Percentiles rank a stretch among this genome's conserved stretches.
Conservation (phyloP, 2,888 invertebrate genomes). For the Myopa testacea region DNA sequence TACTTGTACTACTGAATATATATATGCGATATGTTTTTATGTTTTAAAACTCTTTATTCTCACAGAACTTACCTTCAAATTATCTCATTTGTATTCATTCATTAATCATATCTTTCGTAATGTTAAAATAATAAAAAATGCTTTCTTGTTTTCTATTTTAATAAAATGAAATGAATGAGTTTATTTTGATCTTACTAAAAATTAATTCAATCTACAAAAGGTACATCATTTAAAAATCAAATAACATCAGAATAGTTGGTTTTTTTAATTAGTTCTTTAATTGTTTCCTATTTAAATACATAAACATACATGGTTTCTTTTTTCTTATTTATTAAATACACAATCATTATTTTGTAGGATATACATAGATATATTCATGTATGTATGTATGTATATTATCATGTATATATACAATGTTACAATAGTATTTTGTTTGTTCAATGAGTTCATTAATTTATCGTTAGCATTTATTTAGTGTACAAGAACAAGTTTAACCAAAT, state of each 20-base stretch:
- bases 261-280: neutral
- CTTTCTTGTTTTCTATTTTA: constrained; percentile 8
- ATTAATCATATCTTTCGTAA: no score
- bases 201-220: constrained; percentile 41
- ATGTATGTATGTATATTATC: no score
- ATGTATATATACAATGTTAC: constrained; percentile 1
- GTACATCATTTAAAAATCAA: constrained; percentile 40
- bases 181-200: constrained; percentile 38
- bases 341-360: neutral
- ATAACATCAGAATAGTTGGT: constrained; percentile 25
- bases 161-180: constrained; percentile 35
- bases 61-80: no score
- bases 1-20: no score
- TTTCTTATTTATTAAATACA: constrained; percentile 21
- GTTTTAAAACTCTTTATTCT: no score
- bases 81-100: no score
- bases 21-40: no score
- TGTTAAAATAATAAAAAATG: neutral
- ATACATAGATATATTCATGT: neutral
- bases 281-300: neutral
- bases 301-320: neutral
- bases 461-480: neutral
- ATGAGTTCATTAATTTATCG: neutral
- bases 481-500: neutral
- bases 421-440: neutral